Percentiles rank a stretch among this genome's conserved stretches.
Conservation (phyloP, 2,888 invertebrate species). For the Cerceris rybyensis region DNA sequence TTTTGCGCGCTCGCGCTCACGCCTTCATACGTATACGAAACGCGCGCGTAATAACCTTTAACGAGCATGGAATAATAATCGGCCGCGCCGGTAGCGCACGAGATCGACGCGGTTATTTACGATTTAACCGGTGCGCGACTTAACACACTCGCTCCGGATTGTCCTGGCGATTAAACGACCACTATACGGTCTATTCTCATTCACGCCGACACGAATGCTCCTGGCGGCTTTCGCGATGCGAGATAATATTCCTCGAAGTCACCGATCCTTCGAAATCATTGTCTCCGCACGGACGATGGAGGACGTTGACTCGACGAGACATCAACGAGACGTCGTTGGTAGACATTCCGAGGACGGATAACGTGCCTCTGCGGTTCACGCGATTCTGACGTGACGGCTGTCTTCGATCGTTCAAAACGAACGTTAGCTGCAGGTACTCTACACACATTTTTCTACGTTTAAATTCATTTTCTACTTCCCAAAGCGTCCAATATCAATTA, state of each 20-base stretch:
- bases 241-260: conserved; percentile 30
- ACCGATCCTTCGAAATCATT: conserved; percentile 16
- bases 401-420: no score
- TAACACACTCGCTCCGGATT: background rate
- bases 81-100: conserved; percentile 39
- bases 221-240: conserved; percentile 8
- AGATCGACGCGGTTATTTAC: conserved; percentile 58
- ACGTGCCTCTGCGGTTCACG: no score
- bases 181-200: conserved; percentile 20
- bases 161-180: conserved; percentile 21
- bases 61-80: conserved; percentile 65
- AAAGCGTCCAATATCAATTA: no score
- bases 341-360: no score
- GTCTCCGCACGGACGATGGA: conserved; percentile 6
- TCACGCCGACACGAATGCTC: conserved; percentile 15
- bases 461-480: no score
- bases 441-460: no score
- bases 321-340: no score
- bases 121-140: conserved; percentile 27
- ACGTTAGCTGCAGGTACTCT: no score
- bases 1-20: conserved; percentile 24
- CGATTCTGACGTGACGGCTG: no score
- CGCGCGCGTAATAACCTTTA: conserved; percentile 55
- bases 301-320: no score
- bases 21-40: conserved; percentile 16